Evolutionary conservation across 2,888 invertebrate species (phyloP).

Genomic region (Seira musarum): DNA sequence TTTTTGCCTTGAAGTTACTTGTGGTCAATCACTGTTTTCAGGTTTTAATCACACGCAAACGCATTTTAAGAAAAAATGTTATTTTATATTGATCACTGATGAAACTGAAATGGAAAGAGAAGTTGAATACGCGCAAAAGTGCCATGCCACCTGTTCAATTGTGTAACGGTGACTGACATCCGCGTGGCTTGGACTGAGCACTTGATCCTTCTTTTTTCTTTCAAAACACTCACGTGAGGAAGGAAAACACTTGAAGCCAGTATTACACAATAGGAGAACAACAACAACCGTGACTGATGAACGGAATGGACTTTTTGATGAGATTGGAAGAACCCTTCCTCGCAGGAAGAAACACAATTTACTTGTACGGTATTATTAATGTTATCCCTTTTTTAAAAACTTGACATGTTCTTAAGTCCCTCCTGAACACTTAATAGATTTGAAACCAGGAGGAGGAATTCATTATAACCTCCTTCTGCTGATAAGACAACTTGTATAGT

Average conservation of each 20-base stretch:
- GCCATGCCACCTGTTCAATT: conserved; percentile 38
- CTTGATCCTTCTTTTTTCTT: conserved; percentile 47
- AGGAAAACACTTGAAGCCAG: conserved; percentile 39
- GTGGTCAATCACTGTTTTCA: too few species aligned
- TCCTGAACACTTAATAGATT: conserved; percentile 5
- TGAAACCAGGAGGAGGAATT: conserved; percentile 1
- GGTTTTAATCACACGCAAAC: too few species aligned
- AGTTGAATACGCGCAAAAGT: neutral
- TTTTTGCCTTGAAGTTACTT: too few species aligned
- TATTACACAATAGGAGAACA: conserved; percentile 25
- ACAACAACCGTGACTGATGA: neutral
- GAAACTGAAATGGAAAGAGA: too few species aligned
- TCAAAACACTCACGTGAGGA: neutral
- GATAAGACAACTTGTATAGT: neutral
- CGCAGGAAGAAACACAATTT: conserved; percentile 16
- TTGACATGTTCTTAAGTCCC: conserved; percentile 1
- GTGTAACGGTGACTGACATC: conserved; percentile 42
- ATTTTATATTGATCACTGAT: too few species aligned
- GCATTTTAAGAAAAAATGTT: too few species aligned
- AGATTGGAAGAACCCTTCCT: conserved; percentile 41
- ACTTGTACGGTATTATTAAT: conserved; percentile 4
- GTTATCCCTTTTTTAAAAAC: conserved; percentile 4
- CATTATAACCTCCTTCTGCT: neutral
- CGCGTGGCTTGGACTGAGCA: conserved; percentile 44
- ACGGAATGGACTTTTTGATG: neutral